phyloP scores from a whole-genome alignment of 2,797 vertebrate species.

The Sylvilagus floridanus region DNA sequence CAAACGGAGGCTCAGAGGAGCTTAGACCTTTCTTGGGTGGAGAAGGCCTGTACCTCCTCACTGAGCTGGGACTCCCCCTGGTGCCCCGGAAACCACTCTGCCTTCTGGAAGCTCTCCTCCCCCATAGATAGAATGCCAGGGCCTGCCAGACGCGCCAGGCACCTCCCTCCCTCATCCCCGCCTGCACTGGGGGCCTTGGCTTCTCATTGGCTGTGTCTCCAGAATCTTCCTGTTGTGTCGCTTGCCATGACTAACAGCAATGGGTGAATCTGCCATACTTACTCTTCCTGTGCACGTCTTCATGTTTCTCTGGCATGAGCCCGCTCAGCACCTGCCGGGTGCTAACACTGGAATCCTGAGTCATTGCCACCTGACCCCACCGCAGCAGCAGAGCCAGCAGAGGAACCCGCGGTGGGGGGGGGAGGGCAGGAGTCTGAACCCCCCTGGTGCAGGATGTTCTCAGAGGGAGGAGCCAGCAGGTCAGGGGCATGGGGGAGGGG shows the following conservation, averaged over 20 bases:
- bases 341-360: too few species aligned
- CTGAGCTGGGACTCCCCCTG: neutral
- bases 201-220: neutral
- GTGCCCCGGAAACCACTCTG: neutral
- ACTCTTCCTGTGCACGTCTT: too few species aligned
- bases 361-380: too few species aligned
- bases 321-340: too few species aligned
- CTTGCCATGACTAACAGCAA: neutral
- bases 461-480: neutral
- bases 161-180: neutral
- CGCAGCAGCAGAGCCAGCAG: neutral
- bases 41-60: neutral
- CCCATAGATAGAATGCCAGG: neutral
- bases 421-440: neutral
- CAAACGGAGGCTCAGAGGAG: neutral
- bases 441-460: neutral
- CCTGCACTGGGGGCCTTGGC: neutral
- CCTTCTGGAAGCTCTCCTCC: neutral
- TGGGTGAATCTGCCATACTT: neutral
- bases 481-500: neutral
- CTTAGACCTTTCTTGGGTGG: neutral
- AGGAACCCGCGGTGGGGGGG: neutral
- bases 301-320: too few species aligned
- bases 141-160: fast-evolving
- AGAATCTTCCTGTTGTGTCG: too few species aligned